Conservation (phyloP, 2,113 vertebrate genomes). For the Cervus canadensis region DNA sequence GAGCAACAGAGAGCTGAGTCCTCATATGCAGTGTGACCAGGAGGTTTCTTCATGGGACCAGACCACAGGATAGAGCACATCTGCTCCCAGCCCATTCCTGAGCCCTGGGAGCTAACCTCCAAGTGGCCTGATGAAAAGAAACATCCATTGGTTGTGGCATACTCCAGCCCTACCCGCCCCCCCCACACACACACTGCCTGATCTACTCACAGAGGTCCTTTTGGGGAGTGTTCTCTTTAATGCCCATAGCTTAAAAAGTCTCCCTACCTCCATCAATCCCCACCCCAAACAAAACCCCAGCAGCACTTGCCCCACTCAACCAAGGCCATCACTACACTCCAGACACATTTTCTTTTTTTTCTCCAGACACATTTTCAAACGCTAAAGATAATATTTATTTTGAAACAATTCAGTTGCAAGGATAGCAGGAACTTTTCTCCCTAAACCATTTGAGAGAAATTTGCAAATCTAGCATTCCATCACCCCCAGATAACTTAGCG, state of each 20-base stretch:
- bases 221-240: too few relatives aligned
- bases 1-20: not conserved
- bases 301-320: not conserved
- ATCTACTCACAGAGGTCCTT: not conserved
- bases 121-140: not conserved
- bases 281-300: not conserved
- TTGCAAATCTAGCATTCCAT: not conserved
- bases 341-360: not conserved
- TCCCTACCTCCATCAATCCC: not conserved
- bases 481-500: not conserved
- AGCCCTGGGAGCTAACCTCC: not conserved
- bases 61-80: not conserved
- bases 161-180: fast-evolving
- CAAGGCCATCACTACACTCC: not conserved
- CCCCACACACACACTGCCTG: too few relatives aligned
- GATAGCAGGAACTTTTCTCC: too few relatives aligned
- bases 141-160: not conserved
- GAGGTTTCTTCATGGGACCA: not conserved
- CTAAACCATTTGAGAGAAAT: not conserved
- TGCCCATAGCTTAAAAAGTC: not conserved
- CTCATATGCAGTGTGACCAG: not conserved
- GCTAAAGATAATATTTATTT: not conserved
- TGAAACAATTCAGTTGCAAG: not conserved
- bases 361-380: not conserved
- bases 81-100: too few relatives aligned